Conservation (phyloP, 2,888 invertebrate genomes). For the Caenorhabditis sinica region DNA sequence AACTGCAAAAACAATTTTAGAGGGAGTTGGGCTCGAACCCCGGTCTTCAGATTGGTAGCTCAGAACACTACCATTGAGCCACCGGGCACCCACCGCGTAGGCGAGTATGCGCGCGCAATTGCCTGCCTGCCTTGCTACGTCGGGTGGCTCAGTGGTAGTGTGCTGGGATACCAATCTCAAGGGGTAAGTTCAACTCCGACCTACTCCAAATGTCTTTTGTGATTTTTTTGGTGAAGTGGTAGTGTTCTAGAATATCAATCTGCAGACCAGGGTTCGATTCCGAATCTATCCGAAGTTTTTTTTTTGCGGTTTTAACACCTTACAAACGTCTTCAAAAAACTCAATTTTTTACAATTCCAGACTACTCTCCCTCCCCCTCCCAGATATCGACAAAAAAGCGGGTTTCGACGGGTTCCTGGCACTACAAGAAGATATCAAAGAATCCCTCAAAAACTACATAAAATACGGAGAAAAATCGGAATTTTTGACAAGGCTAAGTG, state of each 20-base stretch:
- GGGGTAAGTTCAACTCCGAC: background rate
- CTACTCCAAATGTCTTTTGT: background rate
- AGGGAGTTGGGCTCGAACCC: too few species aligned
- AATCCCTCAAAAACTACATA: slow-evolving; percentile 36
- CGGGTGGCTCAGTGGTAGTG: background rate
- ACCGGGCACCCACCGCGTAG: background rate
- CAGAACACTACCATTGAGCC: background rate
- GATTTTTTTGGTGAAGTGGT: too few species aligned
- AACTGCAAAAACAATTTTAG: too few species aligned
- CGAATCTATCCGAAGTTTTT: background rate
- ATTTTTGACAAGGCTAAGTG: slow-evolving; percentile 11
- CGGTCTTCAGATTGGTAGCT: too few species aligned
- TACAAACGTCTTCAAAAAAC: background rate
- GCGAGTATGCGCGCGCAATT: too few species aligned
- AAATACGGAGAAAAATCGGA: slow-evolving; percentile 24
- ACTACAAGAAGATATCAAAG: slow-evolving; percentile 43
- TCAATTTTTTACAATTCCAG: too few species aligned
- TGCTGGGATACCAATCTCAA: background rate
- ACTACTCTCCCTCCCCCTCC: slow-evolving; percentile 16
- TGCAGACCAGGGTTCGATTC: too few species aligned
- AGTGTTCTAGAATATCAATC: too few species aligned
- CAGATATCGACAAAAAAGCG: slow-evolving; percentile 31
- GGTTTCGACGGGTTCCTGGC: slow-evolving; percentile 35
- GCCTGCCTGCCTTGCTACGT: too few species aligned
- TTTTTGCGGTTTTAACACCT: too few species aligned